Base-by-base conservation (phyloP, 2,113 vertebrate species). In the Rynchops niger region DNA sequence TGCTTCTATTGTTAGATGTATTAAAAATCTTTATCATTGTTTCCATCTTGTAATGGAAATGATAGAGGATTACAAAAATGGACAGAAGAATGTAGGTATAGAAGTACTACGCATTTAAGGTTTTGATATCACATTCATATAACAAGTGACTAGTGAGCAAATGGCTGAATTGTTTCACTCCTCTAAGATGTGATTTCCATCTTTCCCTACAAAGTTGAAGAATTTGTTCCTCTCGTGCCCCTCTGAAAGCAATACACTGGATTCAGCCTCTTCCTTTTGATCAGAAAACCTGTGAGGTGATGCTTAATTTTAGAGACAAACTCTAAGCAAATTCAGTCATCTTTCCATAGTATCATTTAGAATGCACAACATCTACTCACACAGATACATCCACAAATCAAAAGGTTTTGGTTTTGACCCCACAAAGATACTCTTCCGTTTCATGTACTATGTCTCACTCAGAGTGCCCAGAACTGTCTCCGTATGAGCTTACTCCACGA, bases 11-110 rank as follows among this genome's bases (percentile, higher is more conserved):
- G 38, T 66, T 55, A 52, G 43, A 55, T 61, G 18, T 63, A 78
- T 52, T 92, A 87, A 77, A 82, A 66, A 72, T 25, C 97, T 83
- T 81, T 32, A 77, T 38, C 16, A 21, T 52, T 71, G 9, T 81
- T 93, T 74, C 55, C 22, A 63, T 59, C 91, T 79, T 63, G 42
- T 29, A 59, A 56, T 74, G 34, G n/a, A 85, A 93, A 73, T 32
- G 1, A 82, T 5, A 56, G 21, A 56, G 58, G 20, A 74, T 72
- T 63, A 56, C 9, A 82, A 58, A 29, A 69, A 16, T 0, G 1
- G 55, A 45, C 22, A 61, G 26, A 82, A 78, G 42, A 92, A 58
- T 10, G 1, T 3, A 63, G 9, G 18, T 38, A 49, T 11, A 36
- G 18, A 74, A 79, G 11, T 52, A 61, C 21, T 42, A 18, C 6